A percentile compares a stretch with the other conserved stretches of the same genome.
Conservation (phyloP, 2,113 vertebrate species). For the Corapipo altera region DNA sequence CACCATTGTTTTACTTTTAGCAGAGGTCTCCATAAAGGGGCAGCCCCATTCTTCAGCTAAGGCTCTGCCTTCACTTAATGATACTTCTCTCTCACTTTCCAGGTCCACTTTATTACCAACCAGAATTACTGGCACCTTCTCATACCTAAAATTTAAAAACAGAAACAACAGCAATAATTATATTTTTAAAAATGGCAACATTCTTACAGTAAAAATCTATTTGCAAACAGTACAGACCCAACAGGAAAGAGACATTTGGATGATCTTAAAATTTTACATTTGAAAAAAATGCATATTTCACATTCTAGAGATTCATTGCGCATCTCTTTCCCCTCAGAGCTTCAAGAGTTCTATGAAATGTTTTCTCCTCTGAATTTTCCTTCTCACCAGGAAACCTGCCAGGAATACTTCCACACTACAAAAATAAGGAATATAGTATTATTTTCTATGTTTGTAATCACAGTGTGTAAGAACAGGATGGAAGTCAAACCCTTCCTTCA, state of each 20-base stretch:
- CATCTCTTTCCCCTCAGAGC: background rate
- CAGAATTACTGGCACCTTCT: conserved; percentile 98
- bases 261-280: background rate
- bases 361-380: background rate
- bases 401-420: background rate
- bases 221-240: background rate
- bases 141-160: conserved; percentile 82
- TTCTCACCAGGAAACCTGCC: background rate
- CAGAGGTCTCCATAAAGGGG: conserved; percentile 99
- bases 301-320: background rate
- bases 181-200: background rate
- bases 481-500: background rate
- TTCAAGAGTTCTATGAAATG: background rate
- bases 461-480: background rate
- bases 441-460: background rate
- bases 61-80: conserved; percentile 90
- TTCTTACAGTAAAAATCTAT: background rate
- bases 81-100: conserved; percentile 96
- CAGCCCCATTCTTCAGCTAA: conserved; percentile 99
- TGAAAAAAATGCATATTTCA: background rate
- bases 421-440: background rate
- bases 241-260: background rate
- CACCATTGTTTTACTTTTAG: conserved; percentile 99
- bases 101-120: conserved; percentile 99
- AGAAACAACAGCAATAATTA: background rate